A percentile compares a stretch with the other conserved stretches of the same genome.
These are phyloP conservation scores for Xylota sylvarum DNA, from an alignment of 2,888 invertebrate species.

Conservation along the genomic window DNA sequence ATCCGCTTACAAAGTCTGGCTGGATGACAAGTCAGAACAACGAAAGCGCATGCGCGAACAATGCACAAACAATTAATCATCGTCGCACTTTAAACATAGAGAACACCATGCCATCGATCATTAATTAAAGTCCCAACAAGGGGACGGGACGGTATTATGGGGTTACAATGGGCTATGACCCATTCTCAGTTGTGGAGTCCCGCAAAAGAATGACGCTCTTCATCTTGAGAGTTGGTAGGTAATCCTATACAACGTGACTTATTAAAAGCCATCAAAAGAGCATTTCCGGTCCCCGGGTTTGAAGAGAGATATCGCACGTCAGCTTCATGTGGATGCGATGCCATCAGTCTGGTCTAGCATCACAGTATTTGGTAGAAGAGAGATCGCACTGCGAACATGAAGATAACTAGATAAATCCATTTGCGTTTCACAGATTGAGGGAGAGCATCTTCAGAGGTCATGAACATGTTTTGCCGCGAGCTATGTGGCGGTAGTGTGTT, in stretches of 20 bases:
- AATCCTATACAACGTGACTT: slow-evolving; percentile 44
- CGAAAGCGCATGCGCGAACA: slow-evolving; percentile 32
- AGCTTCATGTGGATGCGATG: slow-evolving; percentile 3
- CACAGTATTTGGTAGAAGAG: not conserved
- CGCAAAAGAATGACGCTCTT: slow-evolving; percentile 7
- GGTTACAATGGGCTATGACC: slow-evolving; percentile 59
- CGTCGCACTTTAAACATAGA: slow-evolving; percentile 17
- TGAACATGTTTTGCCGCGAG: slow-evolving; percentile 14
- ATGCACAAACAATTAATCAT: slow-evolving; percentile 60
- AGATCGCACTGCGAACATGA: slow-evolving; percentile 33
- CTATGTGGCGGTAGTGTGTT: not conserved
- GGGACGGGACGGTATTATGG: slow-evolving; percentile 44
- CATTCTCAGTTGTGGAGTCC: not conserved
- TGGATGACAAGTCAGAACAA: slow-evolving; percentile 45
- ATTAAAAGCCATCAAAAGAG: slow-evolving; percentile 45
- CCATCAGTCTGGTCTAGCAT: not conserved
- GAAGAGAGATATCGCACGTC: not conserved
- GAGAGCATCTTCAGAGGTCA: slow-evolving; percentile 33
- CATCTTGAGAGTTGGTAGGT: not conserved
- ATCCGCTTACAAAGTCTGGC: slow-evolving; percentile 47
- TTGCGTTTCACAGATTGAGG: slow-evolving; percentile 5
- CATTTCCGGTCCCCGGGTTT: slow-evolving; percentile 44
- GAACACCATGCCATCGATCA: slow-evolving; percentile 57
- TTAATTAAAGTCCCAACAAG: slow-evolving; percentile 63
- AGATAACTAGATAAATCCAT: slow-evolving; percentile 50